These are phyloP conservation scores for Drosophila setosimentum DNA, from an alignment of 2,888 invertebrate genomes.

Conservation along the genomic window DNA sequence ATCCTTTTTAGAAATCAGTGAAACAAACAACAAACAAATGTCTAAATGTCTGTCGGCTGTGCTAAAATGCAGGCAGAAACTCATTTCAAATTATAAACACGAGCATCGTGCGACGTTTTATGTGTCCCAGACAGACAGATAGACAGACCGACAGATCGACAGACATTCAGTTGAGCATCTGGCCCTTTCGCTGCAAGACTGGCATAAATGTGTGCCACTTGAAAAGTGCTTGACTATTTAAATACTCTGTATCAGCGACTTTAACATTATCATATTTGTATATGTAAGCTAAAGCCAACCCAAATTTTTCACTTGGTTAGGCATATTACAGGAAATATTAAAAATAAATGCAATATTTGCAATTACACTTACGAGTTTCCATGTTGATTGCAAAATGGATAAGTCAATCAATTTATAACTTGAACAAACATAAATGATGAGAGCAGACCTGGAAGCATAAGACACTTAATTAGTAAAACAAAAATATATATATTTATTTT, in stretches of 20 bases:
- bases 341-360: background rate
- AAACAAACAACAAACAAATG: slow-evolving; percentile 47
- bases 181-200: slow-evolving; percentile 31
- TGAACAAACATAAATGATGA: background rate
- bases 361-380: background rate
- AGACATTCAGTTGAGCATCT: slow-evolving; percentile 26
- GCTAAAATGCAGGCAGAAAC: slow-evolving; percentile 71
- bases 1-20: slow-evolving; percentile 57
- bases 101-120: slow-evolving; percentile 49
- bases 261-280: background rate
- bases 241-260: slow-evolving; percentile 11
- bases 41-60: slow-evolving; percentile 53
- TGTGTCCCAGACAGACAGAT: slow-evolving; percentile 42
- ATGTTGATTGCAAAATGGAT: background rate
- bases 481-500: background rate
- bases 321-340: too few species aligned
- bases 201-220: slow-evolving; percentile 4
- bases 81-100: slow-evolving; percentile 79
- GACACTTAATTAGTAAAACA: too few species aligned
- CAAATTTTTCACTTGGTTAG: background rate
- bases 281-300: background rate
- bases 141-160: slow-evolving; percentile 10
- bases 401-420: background rate
- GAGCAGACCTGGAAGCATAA: background rate
- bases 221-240: background rate